These are phyloP conservation scores for Melieria crassipennis DNA, from an alignment of 2,888 invertebrate genomes.

Conservation along the genomic window DNA sequence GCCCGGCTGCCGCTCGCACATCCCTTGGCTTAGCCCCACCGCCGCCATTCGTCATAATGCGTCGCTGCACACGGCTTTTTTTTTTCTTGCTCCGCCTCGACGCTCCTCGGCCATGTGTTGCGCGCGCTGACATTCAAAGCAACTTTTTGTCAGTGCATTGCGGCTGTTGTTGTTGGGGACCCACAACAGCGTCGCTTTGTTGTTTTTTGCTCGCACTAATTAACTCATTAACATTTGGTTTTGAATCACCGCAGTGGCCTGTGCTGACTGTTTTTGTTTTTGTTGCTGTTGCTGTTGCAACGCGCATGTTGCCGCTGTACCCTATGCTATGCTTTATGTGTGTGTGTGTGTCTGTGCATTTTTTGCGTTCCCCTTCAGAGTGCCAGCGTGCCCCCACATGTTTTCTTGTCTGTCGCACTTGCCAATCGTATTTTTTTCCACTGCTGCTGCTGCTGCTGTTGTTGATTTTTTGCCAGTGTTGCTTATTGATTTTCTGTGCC, in stretches of 20 bases:
- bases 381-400: not conserved
- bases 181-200: slow-evolving; percentile 53
- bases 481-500: not conserved
- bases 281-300: slow-evolving; percentile 14
- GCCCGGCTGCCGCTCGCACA: not conserved
- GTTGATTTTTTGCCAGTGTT: not conserved
- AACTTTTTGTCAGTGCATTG: not conserved
- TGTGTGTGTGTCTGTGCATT: too few relatives aligned
- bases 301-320: slow-evolving; percentile 2
- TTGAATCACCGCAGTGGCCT: slow-evolving; percentile 37
- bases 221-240: slow-evolving; percentile 64
- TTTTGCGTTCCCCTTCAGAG: not conserved
- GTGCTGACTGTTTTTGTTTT: slow-evolving; percentile 20
- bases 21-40: not conserved
- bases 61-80: slow-evolving; percentile 2
- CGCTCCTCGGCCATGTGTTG: too few relatives aligned
- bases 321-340: not conserved
- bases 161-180: slow-evolving; percentile 47
- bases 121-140: not conserved
- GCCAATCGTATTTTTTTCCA: not conserved
- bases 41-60: not conserved
- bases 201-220: slow-evolving; percentile 56
- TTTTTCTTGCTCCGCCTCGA: slow-evolving; percentile 14
- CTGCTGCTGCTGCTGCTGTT: not conserved
- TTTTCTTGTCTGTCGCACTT: not conserved